phyloP scores from a whole-genome alignment of 2,888 invertebrate genomes.

The Salpingus planirostris region DNA sequence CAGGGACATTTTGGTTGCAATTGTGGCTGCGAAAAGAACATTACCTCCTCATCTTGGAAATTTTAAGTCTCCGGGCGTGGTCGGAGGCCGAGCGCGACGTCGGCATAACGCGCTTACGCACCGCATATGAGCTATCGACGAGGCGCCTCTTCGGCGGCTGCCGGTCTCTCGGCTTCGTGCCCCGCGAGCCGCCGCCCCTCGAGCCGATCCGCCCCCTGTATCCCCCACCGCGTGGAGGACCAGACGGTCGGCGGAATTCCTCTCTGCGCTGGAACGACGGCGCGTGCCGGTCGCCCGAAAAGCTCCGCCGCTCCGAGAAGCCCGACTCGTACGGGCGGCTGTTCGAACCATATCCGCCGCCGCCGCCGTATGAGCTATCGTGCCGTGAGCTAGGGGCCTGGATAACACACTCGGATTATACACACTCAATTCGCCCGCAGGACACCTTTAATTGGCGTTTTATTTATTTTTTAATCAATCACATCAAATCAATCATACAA shows the following conservation, averaged over 20 bases:
- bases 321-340: constrained; percentile 48
- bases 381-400: constrained; percentile 40
- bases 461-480: no score
- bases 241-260: constrained; percentile 38
- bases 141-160: constrained; percentile 48
- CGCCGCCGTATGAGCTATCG: constrained; percentile 38
- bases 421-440: no score
- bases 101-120: constrained; percentile 46
- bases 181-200: constrained; percentile 45
- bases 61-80: constrained; percentile 39
- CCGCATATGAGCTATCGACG: constrained; percentile 48
- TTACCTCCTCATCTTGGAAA: constrained; percentile 43
- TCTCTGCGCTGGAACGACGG: constrained; percentile 32
- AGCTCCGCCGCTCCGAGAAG: constrained; percentile 48
- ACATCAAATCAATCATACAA: no score
- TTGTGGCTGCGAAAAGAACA: constrained; percentile 20
- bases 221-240: constrained; percentile 33
- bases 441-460: no score
- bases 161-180: constrained; percentile 43
- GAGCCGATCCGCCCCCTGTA: constrained; percentile 38
- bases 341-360: constrained; percentile 42
- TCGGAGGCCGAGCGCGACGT: constrained; percentile 34
- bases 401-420: no score
- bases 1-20: no score
- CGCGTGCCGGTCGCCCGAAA: constrained; percentile 41